Evolutionary conservation across 2,888 invertebrate species (phyloP).

Genomic region (Hemistola chrysoprasaria): DNA sequence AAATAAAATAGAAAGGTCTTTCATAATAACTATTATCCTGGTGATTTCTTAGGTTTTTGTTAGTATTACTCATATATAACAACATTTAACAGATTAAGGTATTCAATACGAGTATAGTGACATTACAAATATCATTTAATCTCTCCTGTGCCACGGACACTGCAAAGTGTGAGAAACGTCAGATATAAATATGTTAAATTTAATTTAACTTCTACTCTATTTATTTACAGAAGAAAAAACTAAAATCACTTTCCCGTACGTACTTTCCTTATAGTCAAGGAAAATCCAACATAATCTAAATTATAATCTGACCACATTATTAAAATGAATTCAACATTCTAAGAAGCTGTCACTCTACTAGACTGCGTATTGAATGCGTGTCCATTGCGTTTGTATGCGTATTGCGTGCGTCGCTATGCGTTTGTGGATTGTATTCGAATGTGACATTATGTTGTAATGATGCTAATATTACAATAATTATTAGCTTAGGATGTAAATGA

Average conservation of each 20-base stretch:
- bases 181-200: too few relatives aligned
- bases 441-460: slow-evolving; percentile 7
- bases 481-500: slow-evolving; percentile 5
- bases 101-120: too few relatives aligned
- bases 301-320: background rate
- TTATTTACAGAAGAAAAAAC: too few relatives aligned
- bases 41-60: too few relatives aligned
- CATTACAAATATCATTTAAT: too few relatives aligned
- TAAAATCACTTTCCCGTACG: background rate
- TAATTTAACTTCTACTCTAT: too few relatives aligned
- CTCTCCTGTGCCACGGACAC: too few relatives aligned
- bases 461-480: slow-evolving; percentile 14
- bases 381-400: slow-evolving; percentile 9
- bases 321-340: slow-evolving; percentile 6
- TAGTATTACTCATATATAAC: too few relatives aligned
- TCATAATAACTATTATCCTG: too few relatives aligned
- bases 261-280: slow-evolving; percentile 1
- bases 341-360: slow-evolving; percentile 5
- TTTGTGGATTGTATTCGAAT: slow-evolving; percentile 8
- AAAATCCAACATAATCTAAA: slow-evolving; percentile 3
- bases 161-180: too few relatives aligned
- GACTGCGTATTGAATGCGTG: slow-evolving; percentile 8
- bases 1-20: too few relatives aligned
- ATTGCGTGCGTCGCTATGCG: slow-evolving; percentile 17
- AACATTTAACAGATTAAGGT: too few relatives aligned